Evolutionary conservation across 1,140 invertebrate species (phyloP).

Genomic region (Leguminivora glycinivorella): DNA sequence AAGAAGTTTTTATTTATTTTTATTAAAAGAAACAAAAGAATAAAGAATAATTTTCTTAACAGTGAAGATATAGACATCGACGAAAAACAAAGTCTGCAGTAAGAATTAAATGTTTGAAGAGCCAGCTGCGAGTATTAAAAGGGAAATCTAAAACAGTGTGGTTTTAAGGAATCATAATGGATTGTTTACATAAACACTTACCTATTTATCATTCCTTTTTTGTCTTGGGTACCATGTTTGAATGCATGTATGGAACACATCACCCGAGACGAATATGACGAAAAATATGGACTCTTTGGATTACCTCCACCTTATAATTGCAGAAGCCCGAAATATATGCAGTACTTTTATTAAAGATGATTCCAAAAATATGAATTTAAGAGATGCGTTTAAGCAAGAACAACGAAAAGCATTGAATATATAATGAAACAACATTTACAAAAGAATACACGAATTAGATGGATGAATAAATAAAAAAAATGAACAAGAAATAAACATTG

Average conservation of each 20-base stretch:
- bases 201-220: neutral
- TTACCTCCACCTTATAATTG: neutral
- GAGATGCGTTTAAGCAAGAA: too few relatives aligned
- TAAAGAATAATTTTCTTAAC: too few relatives aligned
- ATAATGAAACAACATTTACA: too few relatives aligned
- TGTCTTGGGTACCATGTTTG: neutral
- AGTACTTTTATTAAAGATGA: neutral
- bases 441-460: too few relatives aligned
- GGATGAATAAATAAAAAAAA: too few relatives aligned
- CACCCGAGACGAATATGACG: neutral
- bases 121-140: too few relatives aligned
- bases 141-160: too few relatives aligned
- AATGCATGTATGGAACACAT: neutral
- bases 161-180: neutral
- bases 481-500: too few relatives aligned
- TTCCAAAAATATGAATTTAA: neutral
- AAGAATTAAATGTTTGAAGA: too few relatives aligned
- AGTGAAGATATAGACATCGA: too few relatives aligned
- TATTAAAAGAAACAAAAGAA: neutral
- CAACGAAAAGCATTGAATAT: too few relatives aligned
- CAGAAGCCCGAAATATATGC: neutral
- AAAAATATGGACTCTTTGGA: neutral
- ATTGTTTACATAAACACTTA: neutral
- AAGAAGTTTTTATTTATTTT: neutral
- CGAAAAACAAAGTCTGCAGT: too few relatives aligned